Evolutionary conservation across 1,140 invertebrate genomes (phyloP), one percentile per base, ranked within the genome.

Genomic region (Ostrea denselamellosa): DNA sequence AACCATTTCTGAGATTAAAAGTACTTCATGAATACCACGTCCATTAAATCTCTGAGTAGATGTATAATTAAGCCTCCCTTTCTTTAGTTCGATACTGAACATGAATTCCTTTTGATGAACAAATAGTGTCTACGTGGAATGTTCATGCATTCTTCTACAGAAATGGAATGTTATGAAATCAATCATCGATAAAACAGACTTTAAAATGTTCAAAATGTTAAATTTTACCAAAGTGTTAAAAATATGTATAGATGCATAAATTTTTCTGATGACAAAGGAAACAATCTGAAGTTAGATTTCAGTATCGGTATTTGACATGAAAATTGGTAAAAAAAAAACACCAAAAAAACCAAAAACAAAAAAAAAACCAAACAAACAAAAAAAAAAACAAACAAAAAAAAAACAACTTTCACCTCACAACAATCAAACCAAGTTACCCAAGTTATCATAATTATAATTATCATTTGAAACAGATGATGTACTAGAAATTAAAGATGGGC

Each of bases 1-100:
- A 25, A 77, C 68, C 25, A 77, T 77, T 77, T n/a, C 68, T 77
- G 12, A 25, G 68, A 22, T 77, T 77, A 77, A 77, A 77, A 25
- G 25, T 28, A 28, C 28, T n/a, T n/a, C n/a, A n/a, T 71, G 22
- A 71, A 71, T 28, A 71, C 22, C 68, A 0, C 14, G 28, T 28
- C 68, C 68, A 77, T 77, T 77, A 34, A 77, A 77, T 25, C 25
- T 28, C 25, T 28, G 25, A 77, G 68, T 77, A 34, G 68, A 34
- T 28, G 22, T 71, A 12, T 71, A 71, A 71, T 71, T 28, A 71
- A 71, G 68, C 22, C 68, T 14, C 68, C 9, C 68, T 34, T 25
- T 77, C 12, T 34, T 17, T 14, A 77, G 65, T 28, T 22, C 28
- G 12, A 77, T 77, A 28, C 68, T 62, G 58, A 62, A 62, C 17